Base-by-base conservation (phyloP, 2,797 vertebrate genomes). In the Austrolebias charrua region DNA sequence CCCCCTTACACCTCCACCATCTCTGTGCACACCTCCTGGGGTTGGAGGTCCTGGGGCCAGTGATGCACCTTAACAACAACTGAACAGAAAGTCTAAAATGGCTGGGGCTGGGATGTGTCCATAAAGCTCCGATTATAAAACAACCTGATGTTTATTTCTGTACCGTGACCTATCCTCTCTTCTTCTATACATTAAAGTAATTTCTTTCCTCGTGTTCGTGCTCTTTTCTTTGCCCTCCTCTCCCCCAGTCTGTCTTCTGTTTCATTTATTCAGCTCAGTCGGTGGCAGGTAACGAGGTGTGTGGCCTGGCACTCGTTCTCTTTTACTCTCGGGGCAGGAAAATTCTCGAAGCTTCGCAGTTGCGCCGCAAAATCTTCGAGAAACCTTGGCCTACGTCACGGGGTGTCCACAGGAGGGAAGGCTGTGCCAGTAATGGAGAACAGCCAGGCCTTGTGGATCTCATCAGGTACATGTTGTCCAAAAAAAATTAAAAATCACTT, bases 171-270 rank as follows among this genome's bases (percentile, higher is more conserved):
- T n/a, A 8, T 10, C 13, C 18, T 20, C 19, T 7, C 10, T 15
- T 8, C 11, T 4, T 48, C 20, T 2, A n/a, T 20, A 48, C 19
- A 48, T 12, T 48, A 12, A 92, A 92, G 93, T 91, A 43, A 70
- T 88, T 91, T 85, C 83, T 87, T 91, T 70, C 89, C 89, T 92
- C 89, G 85, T 6, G 14, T 48, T 59, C 11, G 12, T 33, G 31
- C 67, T 55, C 47, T 63, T 65, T 89, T 50, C 2, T 12, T 35
- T 45, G 18, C 49, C 49, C 8, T 70, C 47, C 46, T 56, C 6
- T 2, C 16, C 38, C 42, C 24, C 2, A 31, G 33, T 16, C 53
- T 47, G 38, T 35, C 60, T 73, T 60, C 24, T 60, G 28, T 65
- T 63, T 74, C 33, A 70, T 72, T 54, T 54, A 35, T 80, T 74